These are phyloP conservation scores for Rhaphigaster nebulosa DNA, from an alignment of 2,888 invertebrate genomes.

Conservation along the genomic window DNA sequence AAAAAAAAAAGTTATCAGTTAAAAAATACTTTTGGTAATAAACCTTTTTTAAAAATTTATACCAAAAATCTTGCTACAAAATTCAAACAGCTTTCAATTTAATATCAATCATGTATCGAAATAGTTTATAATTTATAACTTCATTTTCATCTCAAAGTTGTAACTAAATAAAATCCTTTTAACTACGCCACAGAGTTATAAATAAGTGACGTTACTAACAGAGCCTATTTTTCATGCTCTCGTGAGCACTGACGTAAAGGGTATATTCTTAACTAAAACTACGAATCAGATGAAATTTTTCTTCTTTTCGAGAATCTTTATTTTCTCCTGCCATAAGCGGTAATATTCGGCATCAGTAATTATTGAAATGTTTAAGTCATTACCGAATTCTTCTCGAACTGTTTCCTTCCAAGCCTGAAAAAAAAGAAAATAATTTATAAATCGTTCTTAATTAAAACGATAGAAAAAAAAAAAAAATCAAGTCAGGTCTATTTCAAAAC, in stretches of 20 bases:
- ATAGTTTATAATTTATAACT: background rate
- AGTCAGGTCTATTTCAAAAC: too few species aligned
- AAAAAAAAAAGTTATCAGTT: background rate
- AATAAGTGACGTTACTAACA: background rate
- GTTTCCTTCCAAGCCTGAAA: constrained; percentile 64
- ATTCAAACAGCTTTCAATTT: background rate
- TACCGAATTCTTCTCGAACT: constrained; percentile 62
- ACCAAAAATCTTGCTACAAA: background rate
- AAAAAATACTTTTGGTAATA: background rate
- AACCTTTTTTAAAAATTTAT: background rate
- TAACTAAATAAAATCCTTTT: background rate
- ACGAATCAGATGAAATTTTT: background rate
- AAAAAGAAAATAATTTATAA: background rate
- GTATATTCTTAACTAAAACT: background rate
- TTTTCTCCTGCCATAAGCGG: background rate
- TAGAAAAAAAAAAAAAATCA: too few species aligned
- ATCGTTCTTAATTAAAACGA: too few species aligned
- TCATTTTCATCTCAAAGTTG: background rate
- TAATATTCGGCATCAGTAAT: constrained; percentile 62
- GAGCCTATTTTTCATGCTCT: background rate
- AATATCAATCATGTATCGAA: background rate
- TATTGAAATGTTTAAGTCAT: constrained; percentile 59
- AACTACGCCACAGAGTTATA: background rate
- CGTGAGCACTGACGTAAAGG: too few species aligned
- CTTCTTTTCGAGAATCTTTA: background rate